A percentile compares a stretch with the other conserved stretches of the same genome.
Evolutionary conservation across 2,797 vertebrate species (phyloP).

Genomic region (Trachops cirrhosus): DNA sequence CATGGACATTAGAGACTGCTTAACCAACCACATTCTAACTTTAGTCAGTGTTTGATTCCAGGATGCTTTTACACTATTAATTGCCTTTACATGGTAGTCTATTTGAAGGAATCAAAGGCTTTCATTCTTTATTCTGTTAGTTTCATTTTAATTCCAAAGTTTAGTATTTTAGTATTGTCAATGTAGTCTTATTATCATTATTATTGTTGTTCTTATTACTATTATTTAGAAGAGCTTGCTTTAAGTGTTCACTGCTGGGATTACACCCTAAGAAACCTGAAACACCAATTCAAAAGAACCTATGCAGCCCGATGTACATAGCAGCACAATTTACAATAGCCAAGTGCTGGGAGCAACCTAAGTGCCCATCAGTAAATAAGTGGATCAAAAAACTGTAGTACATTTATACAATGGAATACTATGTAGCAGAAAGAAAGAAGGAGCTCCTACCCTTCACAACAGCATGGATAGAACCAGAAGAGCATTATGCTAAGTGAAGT

Average conservation of each 20-base stretch:
- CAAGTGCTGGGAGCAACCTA: no score
- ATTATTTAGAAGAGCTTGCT: background rate
- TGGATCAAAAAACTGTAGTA: no score
- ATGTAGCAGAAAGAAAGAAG: no score
- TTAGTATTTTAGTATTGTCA: background rate
- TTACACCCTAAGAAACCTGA: no score
- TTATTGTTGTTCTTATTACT: background rate
- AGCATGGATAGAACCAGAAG: no score
- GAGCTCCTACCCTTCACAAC: no score
- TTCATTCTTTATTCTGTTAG: background rate
- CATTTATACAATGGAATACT: no score
- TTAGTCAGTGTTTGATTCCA: background rate
- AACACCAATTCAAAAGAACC: no score
- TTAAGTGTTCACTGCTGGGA: background rate
- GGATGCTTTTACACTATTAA: background rate
- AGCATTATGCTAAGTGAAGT: no score
- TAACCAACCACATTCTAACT: background rate
- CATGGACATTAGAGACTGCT: background rate
- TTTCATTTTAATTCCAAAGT: background rate
- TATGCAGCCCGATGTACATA: no score
- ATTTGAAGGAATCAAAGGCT: background rate
- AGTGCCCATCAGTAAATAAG: no score
- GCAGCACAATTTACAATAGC: no score
- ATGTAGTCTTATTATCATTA: background rate
- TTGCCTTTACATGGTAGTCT: background rate